Base-by-base conservation (phyloP, 2,797 vertebrate species). In the Dryobates pubescens region DNA sequence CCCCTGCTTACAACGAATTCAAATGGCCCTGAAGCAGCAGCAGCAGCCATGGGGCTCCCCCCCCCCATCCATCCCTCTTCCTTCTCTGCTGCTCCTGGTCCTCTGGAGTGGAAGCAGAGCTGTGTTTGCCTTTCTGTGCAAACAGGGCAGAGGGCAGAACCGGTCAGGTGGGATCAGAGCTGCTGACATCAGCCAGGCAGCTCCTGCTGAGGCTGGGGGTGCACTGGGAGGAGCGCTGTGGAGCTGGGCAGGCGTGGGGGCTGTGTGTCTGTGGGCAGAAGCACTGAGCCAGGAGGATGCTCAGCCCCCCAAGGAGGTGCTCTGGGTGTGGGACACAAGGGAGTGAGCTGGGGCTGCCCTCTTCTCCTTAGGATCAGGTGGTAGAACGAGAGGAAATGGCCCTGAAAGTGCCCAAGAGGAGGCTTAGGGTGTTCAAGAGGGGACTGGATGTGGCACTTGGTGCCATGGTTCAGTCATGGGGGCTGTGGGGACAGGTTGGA, bases 51-150 rank as follows among this genome's bases (percentile, higher is more conserved):
- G 17, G 64, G n/a, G 81, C 72, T 79, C 88, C 70, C 67, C 77
- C 59, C 72, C 76, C 89, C 77, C 59, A 9, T 51, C 7, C 10
- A 69, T 89, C 45, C 81, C 47, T 12, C 3, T 41, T 51, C 57
- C 86, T 59, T 7, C 57, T n/a, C 69, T 23, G 24, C 77, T 12
- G 13, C 9, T 38, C 72, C 56, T 3, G 64, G 6, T 75, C 34
- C 64, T 32, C 41, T 12, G 16, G 47, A 49, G 51, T 2, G 53
- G 82, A 65, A 71, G 32, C 7, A 9, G 65, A 62, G 38, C 34
- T 6, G 47, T 93, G 95, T 95, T 96, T 96, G 95, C 53, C 41
- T 95, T 95, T 34, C 89, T 95, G 61, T 45, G 93, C 85, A 97
- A 95, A 96, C 91, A 95, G 29, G 0, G 7, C 3, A 1, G 1